phyloP scores from a whole-genome alignment of 2,888 invertebrate species.

The Ferrisia virgata region DNA sequence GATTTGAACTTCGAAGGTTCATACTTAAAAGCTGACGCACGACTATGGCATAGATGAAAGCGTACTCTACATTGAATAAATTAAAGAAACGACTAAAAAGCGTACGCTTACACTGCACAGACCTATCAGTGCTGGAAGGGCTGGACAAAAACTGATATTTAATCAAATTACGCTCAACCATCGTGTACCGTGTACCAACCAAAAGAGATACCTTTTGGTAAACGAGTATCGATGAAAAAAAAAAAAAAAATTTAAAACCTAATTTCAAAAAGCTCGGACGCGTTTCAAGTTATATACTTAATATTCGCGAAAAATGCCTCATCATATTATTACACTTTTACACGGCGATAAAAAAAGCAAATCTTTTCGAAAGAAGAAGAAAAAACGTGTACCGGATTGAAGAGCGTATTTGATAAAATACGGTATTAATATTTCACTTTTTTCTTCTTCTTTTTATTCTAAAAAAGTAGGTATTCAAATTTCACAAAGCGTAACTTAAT shows the following conservation, averaged over 20 bases:
- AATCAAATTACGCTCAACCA: not conserved
- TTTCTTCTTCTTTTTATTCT: not conserved
- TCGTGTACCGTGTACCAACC: not conserved
- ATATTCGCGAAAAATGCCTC: not conserved
- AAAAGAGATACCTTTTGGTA: no score
- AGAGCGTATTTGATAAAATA: not conserved
- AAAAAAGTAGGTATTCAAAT: not conserved
- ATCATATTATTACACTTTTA: not conserved
- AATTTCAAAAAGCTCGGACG: not conserved
- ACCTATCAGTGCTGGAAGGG: no score
- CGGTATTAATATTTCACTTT: not conserved
- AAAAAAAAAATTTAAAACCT: not conserved
- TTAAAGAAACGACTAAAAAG: no score
- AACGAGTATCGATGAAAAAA: not conserved
- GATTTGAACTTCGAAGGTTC: no score
- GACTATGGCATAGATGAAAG: no score
- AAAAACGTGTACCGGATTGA: not conserved
- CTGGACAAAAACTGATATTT: not conserved
- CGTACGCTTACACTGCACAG: no score
- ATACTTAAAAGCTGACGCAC: no score
- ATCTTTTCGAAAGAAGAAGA: not conserved
- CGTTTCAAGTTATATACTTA: not conserved
- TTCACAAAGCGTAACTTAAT: slow-evolving; percentile 11
- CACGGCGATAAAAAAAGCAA: not conserved
- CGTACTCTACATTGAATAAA: no score